A percentile compares a stretch with the other conserved stretches of the same genome.
These are phyloP conservation scores for Liopterus haemorrhoidalis DNA, from an alignment of 2,888 invertebrate genomes.

Conservation along the genomic window DNA sequence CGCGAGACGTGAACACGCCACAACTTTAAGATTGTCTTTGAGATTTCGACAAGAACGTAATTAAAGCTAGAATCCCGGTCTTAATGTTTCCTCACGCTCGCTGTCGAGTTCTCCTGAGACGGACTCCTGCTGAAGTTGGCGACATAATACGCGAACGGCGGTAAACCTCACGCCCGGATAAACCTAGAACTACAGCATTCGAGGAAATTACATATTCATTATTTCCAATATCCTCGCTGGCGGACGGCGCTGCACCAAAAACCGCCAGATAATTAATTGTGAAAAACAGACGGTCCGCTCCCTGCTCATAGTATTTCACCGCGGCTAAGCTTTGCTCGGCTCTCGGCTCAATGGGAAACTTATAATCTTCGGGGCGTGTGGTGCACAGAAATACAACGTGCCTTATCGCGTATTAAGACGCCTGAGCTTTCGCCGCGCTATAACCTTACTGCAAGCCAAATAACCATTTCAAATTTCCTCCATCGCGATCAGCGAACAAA, in stretches of 20 bases:
- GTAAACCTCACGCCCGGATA: conserved; percentile 19
- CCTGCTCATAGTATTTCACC: no score
- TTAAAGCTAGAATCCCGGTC: conserved; percentile 30
- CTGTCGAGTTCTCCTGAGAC: conserved; percentile 21
- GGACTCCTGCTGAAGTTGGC: conserved; percentile 16
- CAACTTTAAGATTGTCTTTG: conserved; percentile 30
- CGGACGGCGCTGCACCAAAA: background rate
- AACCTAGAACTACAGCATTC: background rate
- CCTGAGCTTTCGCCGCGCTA: no score
- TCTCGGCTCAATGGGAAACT: no score
- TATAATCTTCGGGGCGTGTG: no score
- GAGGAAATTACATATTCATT: conserved; percentile 2
- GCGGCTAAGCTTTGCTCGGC: no score
- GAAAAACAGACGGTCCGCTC: no score
- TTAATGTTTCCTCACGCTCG: conserved; percentile 29
- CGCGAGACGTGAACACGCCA: conserved; percentile 13
- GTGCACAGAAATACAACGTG: no score
- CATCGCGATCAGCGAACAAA: no score
- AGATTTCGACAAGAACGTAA: conserved; percentile 35
- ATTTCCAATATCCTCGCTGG: conserved; percentile 6
- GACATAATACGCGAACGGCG: conserved; percentile 18
- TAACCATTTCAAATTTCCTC: no score
- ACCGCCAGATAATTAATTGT: background rate
- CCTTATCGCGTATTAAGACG: no score
- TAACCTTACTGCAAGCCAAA: no score